Percentiles rank a stretch among this genome's conserved stretches.
phyloP scores from a whole-genome alignment of 2,888 invertebrate genomes.

The Calliphora vomitoria region DNA sequence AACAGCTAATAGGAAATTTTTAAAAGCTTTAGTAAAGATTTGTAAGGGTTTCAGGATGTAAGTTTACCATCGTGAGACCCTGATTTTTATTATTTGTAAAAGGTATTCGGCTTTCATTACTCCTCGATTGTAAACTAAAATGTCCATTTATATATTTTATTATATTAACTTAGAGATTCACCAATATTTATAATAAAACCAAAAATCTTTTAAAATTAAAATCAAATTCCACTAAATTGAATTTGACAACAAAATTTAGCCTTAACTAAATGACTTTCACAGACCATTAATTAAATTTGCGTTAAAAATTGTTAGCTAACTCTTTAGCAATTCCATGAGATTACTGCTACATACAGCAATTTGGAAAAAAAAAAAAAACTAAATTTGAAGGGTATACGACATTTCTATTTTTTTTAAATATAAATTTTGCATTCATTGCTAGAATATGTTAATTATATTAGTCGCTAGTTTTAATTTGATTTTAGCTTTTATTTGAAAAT shows the following conservation, averaged over 20 bases:
- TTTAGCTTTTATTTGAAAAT: constrained; percentile 49
- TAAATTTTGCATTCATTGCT: constrained; percentile 32
- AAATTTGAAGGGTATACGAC: constrained; percentile 21
- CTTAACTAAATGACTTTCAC: constrained; percentile 21
- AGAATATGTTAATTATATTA: constrained; percentile 54
- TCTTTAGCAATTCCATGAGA: constrained; percentile 11
- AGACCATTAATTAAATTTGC: constrained; percentile 52
- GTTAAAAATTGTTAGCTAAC: constrained; percentile 4
- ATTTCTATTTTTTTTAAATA: neutral
- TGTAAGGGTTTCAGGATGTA: too few species aligned
- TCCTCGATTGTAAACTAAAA: too few species aligned
- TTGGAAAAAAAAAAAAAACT: neutral
- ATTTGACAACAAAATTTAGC: constrained; percentile 27
- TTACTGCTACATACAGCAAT: constrained; percentile 2
- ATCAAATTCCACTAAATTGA: constrained; percentile 22
- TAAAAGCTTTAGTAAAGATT: too few species aligned
- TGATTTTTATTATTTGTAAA: too few species aligned
- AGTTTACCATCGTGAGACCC: too few species aligned
- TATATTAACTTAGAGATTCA: too few species aligned
- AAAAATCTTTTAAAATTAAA: neutral
- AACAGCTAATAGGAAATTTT: too few species aligned
- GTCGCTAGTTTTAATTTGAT: constrained; percentile 54
- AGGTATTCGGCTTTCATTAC: too few species aligned
- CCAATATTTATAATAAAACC: too few species aligned
- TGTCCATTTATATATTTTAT: too few species aligned